phyloP scores from a whole-genome alignment of 2,797 vertebrate genomes.

The Rhynchonycteris naso region DNA sequence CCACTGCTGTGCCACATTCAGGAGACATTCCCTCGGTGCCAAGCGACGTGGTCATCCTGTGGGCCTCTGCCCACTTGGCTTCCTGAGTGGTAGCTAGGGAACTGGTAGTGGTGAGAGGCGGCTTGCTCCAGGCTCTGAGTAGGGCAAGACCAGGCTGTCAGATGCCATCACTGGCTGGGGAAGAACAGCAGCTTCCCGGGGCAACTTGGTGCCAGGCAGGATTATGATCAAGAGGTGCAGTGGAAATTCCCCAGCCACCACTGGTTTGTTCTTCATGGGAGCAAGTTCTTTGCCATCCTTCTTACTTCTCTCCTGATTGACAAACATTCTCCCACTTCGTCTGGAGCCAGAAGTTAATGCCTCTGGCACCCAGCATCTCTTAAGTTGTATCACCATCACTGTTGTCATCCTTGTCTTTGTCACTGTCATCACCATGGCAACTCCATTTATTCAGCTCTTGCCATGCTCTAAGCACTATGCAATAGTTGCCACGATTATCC shows the following conservation, averaged over 20 bases:
- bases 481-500: not conserved
- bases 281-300: constrained; percentile 37
- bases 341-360: constrained; percentile 57
- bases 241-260: constrained; percentile 62
- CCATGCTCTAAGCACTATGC: not conserved
- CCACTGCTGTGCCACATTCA: not conserved
- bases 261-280: not conserved
- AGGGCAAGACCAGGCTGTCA: constrained; percentile 32
- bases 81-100: not conserved
- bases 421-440: constrained; percentile 61
- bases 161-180: constrained; percentile 49
- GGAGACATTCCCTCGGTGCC: not conserved
- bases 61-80: not conserved
- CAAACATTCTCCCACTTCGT: constrained; percentile 53
- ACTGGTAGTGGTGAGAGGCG: not conserved
- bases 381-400: not conserved
- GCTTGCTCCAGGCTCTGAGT: not conserved
- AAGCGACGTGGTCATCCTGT: not conserved
- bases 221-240: constrained; percentile 58
- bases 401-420: not conserved
- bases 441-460: not conserved
- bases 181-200: not conserved
- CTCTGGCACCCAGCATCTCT: constrained; percentile 58
- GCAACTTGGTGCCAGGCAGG: constrained; percentile 52
- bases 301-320: constrained; percentile 60